Conservation (phyloP, 2,113 vertebrate species). For the Charadrius vociferus region DNA sequence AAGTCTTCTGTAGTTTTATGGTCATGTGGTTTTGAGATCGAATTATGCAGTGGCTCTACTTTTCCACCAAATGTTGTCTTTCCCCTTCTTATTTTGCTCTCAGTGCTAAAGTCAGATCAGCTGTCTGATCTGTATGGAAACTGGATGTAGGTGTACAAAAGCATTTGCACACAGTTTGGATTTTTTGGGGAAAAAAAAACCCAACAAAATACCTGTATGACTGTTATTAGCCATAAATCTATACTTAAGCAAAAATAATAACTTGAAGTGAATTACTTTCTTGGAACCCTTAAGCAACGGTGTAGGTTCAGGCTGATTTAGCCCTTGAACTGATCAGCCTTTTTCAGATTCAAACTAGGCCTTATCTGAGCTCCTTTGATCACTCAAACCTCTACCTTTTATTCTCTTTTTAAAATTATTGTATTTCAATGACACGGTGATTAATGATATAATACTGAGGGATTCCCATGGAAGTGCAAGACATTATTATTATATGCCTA, state of each 20-base stretch:
- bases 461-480: background rate
- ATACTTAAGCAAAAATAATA: background rate
- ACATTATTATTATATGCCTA: background rate
- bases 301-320: background rate
- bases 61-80: background rate
- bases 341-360: background rate
- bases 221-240: background rate
- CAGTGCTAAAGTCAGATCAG: background rate
- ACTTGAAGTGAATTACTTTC: background rate
- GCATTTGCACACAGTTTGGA: background rate
- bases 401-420: background rate
- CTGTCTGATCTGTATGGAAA: background rate
- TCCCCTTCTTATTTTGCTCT: background rate
- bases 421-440: background rate
- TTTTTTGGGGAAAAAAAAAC: rapidly evolving
- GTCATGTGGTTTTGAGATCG: background rate
- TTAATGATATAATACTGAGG: background rate
- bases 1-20: background rate
- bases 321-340: background rate
- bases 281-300: background rate
- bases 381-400: background rate
- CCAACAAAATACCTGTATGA: rapidly evolving
- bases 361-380: background rate
- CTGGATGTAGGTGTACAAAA: background rate
- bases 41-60: background rate